Conservation (phyloP, 2,113 vertebrate species). For the Danio rerio region GRCz12tu NC_133183.1:16723501-16724000, state of each 20-base stretch:
- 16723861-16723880: neutral
- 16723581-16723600: constrained; percentile 1
- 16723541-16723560: neutral
- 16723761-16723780: neutral
- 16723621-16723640: neutral
- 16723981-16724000: constrained; percentile 26
- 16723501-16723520: too few species aligned
- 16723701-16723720: neutral
- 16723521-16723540: neutral
- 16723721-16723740: neutral
- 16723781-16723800: neutral
- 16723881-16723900: constrained; percentile 27
- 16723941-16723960: constrained; percentile 46
- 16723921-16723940: constrained; percentile 29
- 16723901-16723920: constrained; percentile 74
- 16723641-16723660: neutral
- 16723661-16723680: neutral
- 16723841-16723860: neutral
- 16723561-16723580: neutral
- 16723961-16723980: constrained; percentile 42
- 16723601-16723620: neutral
- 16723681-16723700: neutral
- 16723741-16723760: neutral
- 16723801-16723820: neutral
- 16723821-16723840: neutral